These are phyloP conservation scores for Pollachius pollachius DNA, from an alignment of 2,113 vertebrate species.

Conservation along the genomic window DNA sequence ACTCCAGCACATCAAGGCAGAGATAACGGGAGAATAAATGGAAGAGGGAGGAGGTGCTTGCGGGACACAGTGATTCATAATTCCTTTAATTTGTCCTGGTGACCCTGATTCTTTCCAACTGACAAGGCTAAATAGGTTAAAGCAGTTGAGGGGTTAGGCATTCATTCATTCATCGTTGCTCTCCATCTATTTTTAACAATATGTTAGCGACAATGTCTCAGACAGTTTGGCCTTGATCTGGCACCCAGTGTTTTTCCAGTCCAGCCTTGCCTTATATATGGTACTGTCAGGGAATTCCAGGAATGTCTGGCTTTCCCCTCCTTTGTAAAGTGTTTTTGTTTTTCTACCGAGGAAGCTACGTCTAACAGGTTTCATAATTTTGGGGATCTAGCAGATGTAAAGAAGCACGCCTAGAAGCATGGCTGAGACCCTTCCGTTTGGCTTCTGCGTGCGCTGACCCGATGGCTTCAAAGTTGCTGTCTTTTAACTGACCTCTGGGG, in stretches of 20 bases:
- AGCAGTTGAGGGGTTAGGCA: slow-evolving; percentile 14
- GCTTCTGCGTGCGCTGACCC: slow-evolving; percentile 21
- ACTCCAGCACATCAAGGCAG: slow-evolving; percentile 3
- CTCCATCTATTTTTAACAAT: slow-evolving; percentile 72
- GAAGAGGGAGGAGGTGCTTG: neutral
- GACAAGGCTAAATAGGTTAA: neutral
- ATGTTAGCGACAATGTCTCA: slow-evolving; percentile 83
- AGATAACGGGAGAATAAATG: slow-evolving; percentile 11
- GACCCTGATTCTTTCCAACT: neutral
- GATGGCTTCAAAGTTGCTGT: slow-evolving; percentile 26
- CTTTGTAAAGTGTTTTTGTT: slow-evolving; percentile 76
- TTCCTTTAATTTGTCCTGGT: neutral
- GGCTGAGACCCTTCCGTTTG: slow-evolving; percentile 17
- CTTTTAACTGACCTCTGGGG: slow-evolving; percentile 14
- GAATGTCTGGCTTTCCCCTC: slow-evolving; percentile 84
- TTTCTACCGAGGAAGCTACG: slow-evolving; percentile 40
- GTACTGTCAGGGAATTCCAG: slow-evolving; percentile 88
- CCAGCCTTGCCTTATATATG: slow-evolving; percentile 83
- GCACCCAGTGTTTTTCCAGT: slow-evolving; percentile 86
- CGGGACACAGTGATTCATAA: neutral
- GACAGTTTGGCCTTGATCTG: slow-evolving; percentile 84
- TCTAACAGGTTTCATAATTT: slow-evolving; percentile 56
- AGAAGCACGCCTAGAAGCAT: slow-evolving; percentile 31
- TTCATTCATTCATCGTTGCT: neutral
- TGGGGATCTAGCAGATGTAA: slow-evolving; percentile 16